Percentiles rank a stretch among this genome's conserved stretches.
Conservation (phyloP, 1,140 invertebrate species). For the Saxidomus purpurata region DNA sequence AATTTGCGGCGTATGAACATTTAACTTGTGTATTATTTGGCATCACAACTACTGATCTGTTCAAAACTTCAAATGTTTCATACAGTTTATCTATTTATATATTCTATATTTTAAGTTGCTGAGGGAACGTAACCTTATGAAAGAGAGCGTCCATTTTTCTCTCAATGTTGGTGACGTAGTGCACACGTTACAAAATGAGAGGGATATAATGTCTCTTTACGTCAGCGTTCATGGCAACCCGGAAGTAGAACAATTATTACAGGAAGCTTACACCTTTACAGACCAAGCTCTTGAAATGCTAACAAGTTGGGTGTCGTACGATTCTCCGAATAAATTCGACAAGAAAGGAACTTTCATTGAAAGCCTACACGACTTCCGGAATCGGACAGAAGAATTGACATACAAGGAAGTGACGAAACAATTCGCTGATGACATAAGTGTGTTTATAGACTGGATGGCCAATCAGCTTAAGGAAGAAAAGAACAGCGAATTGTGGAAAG, state of each 20-base stretch:
- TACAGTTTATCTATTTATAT: too few species aligned
- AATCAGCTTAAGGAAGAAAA: slow-evolving; percentile 5
- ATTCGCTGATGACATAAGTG: not conserved
- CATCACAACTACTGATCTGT: too few species aligned
- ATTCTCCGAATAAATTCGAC: not conserved
- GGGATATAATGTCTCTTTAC: slow-evolving; percentile 38
- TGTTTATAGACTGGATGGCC: slow-evolving; percentile 50
- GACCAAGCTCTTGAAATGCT: slow-evolving; percentile 30
- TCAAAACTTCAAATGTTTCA: too few species aligned
- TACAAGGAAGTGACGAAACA: not conserved
- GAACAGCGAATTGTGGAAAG: slow-evolving; percentile 34
- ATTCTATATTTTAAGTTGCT: slow-evolving; percentile 34
- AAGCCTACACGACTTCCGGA: not conserved
- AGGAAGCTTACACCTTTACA: not conserved
- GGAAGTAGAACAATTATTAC: not conserved
- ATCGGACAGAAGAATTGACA: not conserved
- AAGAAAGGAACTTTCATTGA: not conserved
- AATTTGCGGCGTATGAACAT: too few species aligned
- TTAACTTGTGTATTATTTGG: too few species aligned
- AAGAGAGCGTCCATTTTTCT: slow-evolving; percentile 5
- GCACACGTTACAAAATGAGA: slow-evolving; percentile 27
- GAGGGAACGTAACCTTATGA: not conserved
- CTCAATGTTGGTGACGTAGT: slow-evolving; percentile 31
- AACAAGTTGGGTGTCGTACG: not conserved
- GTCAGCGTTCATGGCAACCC: not conserved